Evolutionary conservation across 2,113 vertebrate species (phyloP).

Genomic region (Stigmatopora nigra): DNA sequence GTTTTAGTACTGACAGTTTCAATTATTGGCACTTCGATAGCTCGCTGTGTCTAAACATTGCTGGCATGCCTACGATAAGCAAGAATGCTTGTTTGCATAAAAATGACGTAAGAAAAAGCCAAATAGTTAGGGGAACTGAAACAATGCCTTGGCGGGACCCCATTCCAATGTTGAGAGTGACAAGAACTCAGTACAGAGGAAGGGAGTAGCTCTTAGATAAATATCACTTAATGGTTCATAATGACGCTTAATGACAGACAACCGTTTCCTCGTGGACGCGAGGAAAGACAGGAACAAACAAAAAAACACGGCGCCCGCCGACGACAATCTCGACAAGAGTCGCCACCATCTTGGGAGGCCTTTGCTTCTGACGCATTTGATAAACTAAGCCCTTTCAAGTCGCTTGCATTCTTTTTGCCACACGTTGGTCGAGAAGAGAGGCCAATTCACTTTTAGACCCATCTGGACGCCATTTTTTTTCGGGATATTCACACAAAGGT

Average conservation of each 20-base stretch:
- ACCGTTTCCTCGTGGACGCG: constrained; percentile 63
- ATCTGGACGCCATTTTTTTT: neutral
- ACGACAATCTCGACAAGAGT: constrained; percentile 54
- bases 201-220: constrained; percentile 71
- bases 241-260: constrained; percentile 74
- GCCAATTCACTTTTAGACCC: constrained; percentile 6
- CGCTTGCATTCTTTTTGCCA: constrained; percentile 30
- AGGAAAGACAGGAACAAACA: constrained; percentile 66
- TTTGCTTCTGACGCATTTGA: constrained; percentile 38
- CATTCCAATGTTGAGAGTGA: constrained; percentile 32
- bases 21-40: neutral
- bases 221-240: constrained; percentile 73
- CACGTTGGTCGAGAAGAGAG: constrained; percentile 17
- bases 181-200: constrained; percentile 56
- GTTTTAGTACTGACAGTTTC: neutral
- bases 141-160: constrained; percentile 49
- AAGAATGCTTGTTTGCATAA: neutral
- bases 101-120: neutral
- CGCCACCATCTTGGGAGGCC: constrained; percentile 45
- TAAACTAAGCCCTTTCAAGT: constrained; percentile 16
- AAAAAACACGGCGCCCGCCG: constrained; percentile 54
- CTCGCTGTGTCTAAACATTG: neutral
- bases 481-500: neutral
- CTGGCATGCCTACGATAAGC: neutral
- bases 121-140: constrained; percentile 22